Percentiles rank a stretch among this genome's conserved stretches.
phyloP scores from a whole-genome alignment of 2,797 vertebrate genomes.

The Gouania willdenowi region DNA sequence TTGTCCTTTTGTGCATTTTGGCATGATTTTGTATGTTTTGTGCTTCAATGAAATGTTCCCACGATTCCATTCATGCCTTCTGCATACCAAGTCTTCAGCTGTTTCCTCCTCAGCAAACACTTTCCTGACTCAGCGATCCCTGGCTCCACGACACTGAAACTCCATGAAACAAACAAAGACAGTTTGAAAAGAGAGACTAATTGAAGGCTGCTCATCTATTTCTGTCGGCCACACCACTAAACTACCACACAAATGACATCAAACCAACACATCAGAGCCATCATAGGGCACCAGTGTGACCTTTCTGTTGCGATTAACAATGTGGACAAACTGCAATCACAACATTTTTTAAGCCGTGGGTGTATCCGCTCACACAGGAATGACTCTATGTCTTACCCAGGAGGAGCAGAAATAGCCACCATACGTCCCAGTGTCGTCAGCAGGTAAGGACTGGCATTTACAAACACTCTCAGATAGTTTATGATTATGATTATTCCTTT shows the following conservation, averaged over 20 bases:
- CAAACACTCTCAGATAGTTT: too few relatives aligned
- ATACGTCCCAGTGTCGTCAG: slow-evolving; percentile 26
- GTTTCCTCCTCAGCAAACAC: slow-evolving; percentile 40
- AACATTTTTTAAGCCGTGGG: slow-evolving; percentile 65
- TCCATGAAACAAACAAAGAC: background rate
- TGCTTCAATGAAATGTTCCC: slow-evolving; percentile 60
- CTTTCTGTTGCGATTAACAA: slow-evolving; percentile 55
- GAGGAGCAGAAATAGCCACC: slow-evolving; percentile 28
- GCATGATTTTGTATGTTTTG: too few relatives aligned
- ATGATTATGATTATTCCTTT: too few relatives aligned
- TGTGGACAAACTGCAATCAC: slow-evolving; percentile 79
- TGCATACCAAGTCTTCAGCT: slow-evolving; percentile 58
- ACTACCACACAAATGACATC: slow-evolving; percentile 4
- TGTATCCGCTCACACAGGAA: slow-evolving; percentile 53
- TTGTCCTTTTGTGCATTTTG: background rate
- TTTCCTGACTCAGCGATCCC: slow-evolving; percentile 5
- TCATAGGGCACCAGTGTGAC: slow-evolving; percentile 29
- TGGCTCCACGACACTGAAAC: background rate
- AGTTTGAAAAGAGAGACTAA: background rate
- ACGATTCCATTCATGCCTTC: slow-evolving; percentile 63
- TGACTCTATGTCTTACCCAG: slow-evolving; percentile 39
- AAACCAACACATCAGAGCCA: slow-evolving; percentile 9
- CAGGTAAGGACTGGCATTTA: slow-evolving; percentile 52
- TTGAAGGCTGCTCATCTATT: background rate
- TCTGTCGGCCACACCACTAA: background rate